Evolutionary conservation across 2,888 invertebrate species (phyloP).

Genomic region (Ganaspis brasiliensis): DNA sequence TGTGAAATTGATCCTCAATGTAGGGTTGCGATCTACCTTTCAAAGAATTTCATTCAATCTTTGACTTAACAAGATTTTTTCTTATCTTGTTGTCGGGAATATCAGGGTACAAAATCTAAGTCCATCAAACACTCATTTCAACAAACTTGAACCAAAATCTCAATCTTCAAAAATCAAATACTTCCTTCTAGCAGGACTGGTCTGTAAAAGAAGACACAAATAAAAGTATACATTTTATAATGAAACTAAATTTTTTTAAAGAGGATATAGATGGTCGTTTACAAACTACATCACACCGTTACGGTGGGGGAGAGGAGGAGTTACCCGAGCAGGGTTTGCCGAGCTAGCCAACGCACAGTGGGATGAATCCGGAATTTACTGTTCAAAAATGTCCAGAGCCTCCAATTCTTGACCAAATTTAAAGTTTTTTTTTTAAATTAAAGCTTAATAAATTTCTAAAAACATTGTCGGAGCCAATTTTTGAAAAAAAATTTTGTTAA

Average conservation of each 20-base stretch:
- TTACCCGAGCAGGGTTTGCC: too few species aligned
- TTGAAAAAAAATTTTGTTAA: too few species aligned
- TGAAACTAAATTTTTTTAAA: background rate
- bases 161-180: background rate
- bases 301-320: too few species aligned
- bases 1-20: slow-evolving; percentile 40
- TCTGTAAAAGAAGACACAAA: background rate
- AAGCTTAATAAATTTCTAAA: too few species aligned
- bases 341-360: too few species aligned
- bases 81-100: slow-evolving; percentile 14
- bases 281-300: too few species aligned
- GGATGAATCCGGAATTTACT: too few species aligned
- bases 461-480: too few species aligned
- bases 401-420: too few species aligned
- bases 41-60: slow-evolving; percentile 35
- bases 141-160: slow-evolving; percentile 10
- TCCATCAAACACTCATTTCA: background rate
- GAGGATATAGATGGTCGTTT: too few species aligned
- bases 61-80: slow-evolving; percentile 23
- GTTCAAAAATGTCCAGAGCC: too few species aligned
- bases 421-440: too few species aligned
- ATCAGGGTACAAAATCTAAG: slow-evolving; percentile 10
- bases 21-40: slow-evolving; percentile 26
- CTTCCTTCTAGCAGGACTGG: background rate
- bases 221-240: slow-evolving; percentile 4